Evolutionary conservation across 2,797 vertebrate genomes (phyloP), one percentile per base, ranked within the genome.

Genomic region (Alosa sapidissima): DNA sequence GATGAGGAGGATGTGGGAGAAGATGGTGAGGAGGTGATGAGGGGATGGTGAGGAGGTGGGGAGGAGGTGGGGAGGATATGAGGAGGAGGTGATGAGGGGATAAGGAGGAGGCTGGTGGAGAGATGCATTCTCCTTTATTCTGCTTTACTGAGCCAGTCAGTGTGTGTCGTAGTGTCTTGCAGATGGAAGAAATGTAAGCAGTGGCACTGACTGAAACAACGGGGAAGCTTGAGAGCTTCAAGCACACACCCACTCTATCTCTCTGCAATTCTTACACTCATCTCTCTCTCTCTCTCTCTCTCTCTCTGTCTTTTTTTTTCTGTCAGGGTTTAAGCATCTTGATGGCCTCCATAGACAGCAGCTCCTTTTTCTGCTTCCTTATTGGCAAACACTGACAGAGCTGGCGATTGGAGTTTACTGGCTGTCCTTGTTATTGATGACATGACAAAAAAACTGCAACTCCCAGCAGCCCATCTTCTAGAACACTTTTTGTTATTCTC

Each of bases 361-460:
- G 81, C 51, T 60, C 33, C 45, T 85, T 60, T 60, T 16, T 51
- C 11, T 28, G 24, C 28, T 13, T 75, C 9, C 9, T 9, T 24
- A 52, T 82, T 68, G 78, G 62, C 41, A 33, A 11, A 60, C 84
- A 62, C 28, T 85, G 68, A 89, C 83, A 86, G 48, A 47, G 10
- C 24, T n/a, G 47, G 58, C 85, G 81, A 84, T 62, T 81, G 41
- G 81, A 75, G 81, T 62, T 84, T 82, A 81, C 87, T 81, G 47
- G n/a, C 68, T 68, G 83, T 86, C 82, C 83, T 81, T 13, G 62
- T 68, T 88, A 88, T 89, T 83, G 88, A 88, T 78, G 62, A 87
- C 83, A 86, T 87, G 87, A 86, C 87, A 88, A 85, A 83, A 83
- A 55, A 62, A 68, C 16, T n/a, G 13, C 68, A 16, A 72, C 65